phyloP scores from a whole-genome alignment of 2,113 vertebrate genomes.

The Riparia riparia region DNA sequence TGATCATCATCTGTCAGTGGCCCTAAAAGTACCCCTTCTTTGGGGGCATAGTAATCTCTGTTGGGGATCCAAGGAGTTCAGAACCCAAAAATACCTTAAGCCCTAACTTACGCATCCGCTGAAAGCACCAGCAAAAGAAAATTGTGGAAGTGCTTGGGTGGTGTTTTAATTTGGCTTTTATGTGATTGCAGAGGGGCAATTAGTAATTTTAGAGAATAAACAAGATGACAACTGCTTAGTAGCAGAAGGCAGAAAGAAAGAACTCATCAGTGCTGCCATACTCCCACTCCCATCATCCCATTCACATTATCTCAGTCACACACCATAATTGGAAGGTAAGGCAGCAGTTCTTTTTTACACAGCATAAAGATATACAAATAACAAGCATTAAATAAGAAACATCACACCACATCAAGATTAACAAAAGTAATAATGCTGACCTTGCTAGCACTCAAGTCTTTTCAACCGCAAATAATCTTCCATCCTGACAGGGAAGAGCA shows the following conservation, averaged over 20 bases:
- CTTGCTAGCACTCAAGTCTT: conserved; percentile 57
- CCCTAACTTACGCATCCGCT: neutral
- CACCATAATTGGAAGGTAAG: conserved; percentile 21
- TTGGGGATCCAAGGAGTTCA: neutral
- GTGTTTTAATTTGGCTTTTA: conserved; percentile 51
- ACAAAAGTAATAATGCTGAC: conserved; percentile 72
- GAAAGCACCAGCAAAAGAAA: neutral
- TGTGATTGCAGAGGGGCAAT: conserved; percentile 29
- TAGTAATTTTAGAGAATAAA: conserved; percentile 66
- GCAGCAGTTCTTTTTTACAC: neutral
- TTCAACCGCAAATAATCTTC: conserved; percentile 70
- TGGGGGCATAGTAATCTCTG: neutral
- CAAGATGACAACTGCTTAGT: conserved; percentile 45
- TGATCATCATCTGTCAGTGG: neutral
- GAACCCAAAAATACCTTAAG: neutral
- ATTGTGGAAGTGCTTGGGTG: neutral
- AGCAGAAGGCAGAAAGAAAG: conserved; percentile 24
- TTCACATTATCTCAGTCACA: conserved; percentile 45
- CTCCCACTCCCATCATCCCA: conserved; percentile 8
- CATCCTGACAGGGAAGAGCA: conserved; percentile 33
- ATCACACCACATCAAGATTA: conserved; percentile 52
- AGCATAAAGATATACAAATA: conserved; percentile 61
- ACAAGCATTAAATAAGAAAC: conserved; percentile 73
- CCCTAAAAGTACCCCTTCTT: neutral
- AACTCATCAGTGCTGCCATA: conserved; percentile 35